Evolutionary conservation across 2,888 invertebrate species (phyloP).

Genomic region (Luperina testacea): DNA sequence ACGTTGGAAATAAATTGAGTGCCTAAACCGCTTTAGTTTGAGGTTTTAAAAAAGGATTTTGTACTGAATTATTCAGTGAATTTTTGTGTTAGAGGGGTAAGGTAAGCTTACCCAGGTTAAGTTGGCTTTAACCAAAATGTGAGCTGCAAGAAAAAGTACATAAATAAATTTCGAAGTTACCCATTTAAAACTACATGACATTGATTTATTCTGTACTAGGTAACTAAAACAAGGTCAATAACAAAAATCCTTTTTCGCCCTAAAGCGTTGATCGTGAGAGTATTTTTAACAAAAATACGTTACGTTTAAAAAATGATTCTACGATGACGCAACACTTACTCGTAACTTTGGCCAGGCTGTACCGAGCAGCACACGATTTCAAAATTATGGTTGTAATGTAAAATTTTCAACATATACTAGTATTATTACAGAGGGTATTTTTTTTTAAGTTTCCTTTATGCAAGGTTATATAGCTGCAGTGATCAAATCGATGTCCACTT

Average conservation of each 20-base stretch:
- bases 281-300: constrained; percentile 46
- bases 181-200: constrained; percentile 17
- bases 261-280: constrained; percentile 29
- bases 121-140: constrained; percentile 37
- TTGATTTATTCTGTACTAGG: constrained; percentile 31
- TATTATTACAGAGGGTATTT: background rate
- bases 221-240: constrained; percentile 30
- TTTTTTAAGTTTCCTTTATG: background rate
- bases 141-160: constrained; percentile 8
- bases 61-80: constrained; percentile 58
- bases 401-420: constrained; percentile 1
- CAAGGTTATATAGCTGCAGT: background rate
- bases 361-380: constrained; percentile 30
- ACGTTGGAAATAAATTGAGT: constrained; percentile 65
- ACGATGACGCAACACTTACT: constrained; percentile 54
- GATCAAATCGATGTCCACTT: background rate
- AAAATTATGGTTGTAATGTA: constrained; percentile 24
- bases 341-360: constrained; percentile 38
- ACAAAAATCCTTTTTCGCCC: constrained; percentile 32
- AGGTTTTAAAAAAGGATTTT: constrained; percentile 58
- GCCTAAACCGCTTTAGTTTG: constrained; percentile 62
- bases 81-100: constrained; percentile 47
- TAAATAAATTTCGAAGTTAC: constrained; percentile 2
- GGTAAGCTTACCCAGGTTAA: constrained; percentile 34
- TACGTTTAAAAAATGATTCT: constrained; percentile 54